Evolutionary conservation across 2,888 invertebrate genomes (phyloP).

Genomic region (Bugulina stolonifera): DNA sequence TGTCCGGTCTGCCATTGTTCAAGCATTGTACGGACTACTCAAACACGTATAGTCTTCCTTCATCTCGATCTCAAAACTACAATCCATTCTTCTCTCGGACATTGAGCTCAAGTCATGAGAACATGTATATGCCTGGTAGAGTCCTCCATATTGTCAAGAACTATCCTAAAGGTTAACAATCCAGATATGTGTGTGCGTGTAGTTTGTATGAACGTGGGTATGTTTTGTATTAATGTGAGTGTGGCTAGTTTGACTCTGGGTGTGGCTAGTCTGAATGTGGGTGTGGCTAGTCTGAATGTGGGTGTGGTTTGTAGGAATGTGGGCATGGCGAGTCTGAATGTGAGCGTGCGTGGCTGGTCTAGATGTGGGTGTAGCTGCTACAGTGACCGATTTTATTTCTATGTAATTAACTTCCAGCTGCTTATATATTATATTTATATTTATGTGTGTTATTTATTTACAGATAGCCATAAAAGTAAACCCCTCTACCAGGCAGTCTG

Average conservation of each 20-base stretch:
- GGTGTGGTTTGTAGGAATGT: neutral
- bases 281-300: neutral
- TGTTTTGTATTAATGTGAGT: too few relatives aligned
- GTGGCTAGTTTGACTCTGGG: neutral
- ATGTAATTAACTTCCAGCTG: neutral
- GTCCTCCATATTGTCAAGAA: conserved; percentile 80
- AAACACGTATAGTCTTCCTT: neutral
- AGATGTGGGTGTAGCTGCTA: neutral
- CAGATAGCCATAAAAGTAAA: conserved; percentile 50
- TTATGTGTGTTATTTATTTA: conserved; percentile 26
- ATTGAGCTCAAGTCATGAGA: conserved; percentile 59
- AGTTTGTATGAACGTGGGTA: too few relatives aligned
- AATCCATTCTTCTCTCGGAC: conserved; percentile 7
- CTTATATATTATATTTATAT: conserved; percentile 24
- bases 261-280: neutral
- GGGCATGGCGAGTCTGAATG: neutral
- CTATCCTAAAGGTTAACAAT: conserved; percentile 66
- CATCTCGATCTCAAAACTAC: conserved; percentile 10
- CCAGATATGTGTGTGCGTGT: too few relatives aligned
- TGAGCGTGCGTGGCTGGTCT: neutral
- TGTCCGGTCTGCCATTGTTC: neutral
- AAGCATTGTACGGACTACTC: neutral
- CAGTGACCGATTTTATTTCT: neutral
- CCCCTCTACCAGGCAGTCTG: conserved; percentile 81
- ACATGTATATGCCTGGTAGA: conserved; percentile 75